Base-by-base conservation (phyloP, 1,140 invertebrate species). In the Papilio glaucus region DNA sequence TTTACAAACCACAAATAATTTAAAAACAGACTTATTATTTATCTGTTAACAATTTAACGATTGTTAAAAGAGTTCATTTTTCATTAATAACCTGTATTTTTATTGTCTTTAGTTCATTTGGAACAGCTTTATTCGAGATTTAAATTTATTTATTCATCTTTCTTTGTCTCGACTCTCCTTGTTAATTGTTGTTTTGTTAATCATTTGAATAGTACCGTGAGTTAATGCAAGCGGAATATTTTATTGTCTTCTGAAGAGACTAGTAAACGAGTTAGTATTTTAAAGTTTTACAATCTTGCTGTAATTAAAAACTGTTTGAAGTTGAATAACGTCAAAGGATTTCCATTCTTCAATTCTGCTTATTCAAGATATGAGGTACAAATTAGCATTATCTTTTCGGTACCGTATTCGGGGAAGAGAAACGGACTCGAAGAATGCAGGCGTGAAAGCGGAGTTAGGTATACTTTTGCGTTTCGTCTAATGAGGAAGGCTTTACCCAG, bases 81-180 rank as follows among this genome's bases (percentile, higher is more conserved):
- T 57, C 49, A 24, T 24, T 57, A 7, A 24, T 57, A 57, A 12
- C 8, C 21, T 26, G 9, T 26, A 24, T 57, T 24, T 57, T 24
- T 8, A 26, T 57, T 57, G 21, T 57, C 9, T 57, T 57, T 21
- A 57, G 7, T 57, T 57, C 49, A 57, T 57, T 57, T 26, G 21
- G 9, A 57, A 24, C 18, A 26, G 9, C 12, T 57, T 26, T 13
- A 57, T 57, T 57, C 21, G 18, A 26, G 18, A 57, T 57, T 57
- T 57, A 18, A 24, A 24, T 57, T 26, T 57, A 24, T 13, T 53
- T 57, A 57, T 26, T 24, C 21, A 57, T 24, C 2, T 26, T 57
- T 57, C 49, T 57, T 57, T 57, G 49, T 57, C 49, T 24, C 18
- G 49, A 57, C 49, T 24, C 24, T 10, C 24, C 21, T 13, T 10